Percentiles rank a stretch among this genome's conserved stretches.
Evolutionary conservation across 2,797 vertebrate species (phyloP).

Genomic region (Cygnus olor): DNA sequence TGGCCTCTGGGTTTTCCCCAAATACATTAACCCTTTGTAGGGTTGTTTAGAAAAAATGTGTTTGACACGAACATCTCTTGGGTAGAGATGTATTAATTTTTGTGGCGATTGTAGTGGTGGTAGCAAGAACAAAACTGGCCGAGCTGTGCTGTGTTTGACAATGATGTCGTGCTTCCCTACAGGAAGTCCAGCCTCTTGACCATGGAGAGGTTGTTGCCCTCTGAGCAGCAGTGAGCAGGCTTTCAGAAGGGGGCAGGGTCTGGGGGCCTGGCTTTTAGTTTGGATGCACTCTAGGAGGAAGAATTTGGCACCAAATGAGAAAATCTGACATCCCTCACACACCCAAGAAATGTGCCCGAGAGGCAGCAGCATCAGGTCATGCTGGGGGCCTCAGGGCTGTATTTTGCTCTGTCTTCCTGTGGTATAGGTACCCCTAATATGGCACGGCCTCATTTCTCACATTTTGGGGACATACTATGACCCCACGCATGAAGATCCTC

Average conservation of each 20-base stretch:
- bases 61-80: not conserved
- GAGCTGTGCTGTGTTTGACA: not conserved
- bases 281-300: not conserved
- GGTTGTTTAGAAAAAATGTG: not conserved
- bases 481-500: not conserved
- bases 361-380: not conserved
- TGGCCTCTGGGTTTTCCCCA: not conserved
- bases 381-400: not conserved
- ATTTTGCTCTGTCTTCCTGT: not conserved
- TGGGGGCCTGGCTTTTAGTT: not conserved
- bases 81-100: not conserved
- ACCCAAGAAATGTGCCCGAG: not conserved
- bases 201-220: not conserved
- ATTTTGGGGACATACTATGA: not conserved
- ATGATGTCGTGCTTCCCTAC: accelerated
- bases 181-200: not conserved
- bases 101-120: not conserved
- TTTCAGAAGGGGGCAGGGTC: not conserved
- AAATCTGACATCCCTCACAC: not conserved
- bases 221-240: not conserved
- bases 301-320: not conserved
- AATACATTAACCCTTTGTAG: not conserved
- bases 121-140: not conserved
- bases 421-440: not conserved
- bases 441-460: not conserved